Conservation (phyloP, 2,797 vertebrate genomes). For the Lithobates sylvaticus region DNA sequence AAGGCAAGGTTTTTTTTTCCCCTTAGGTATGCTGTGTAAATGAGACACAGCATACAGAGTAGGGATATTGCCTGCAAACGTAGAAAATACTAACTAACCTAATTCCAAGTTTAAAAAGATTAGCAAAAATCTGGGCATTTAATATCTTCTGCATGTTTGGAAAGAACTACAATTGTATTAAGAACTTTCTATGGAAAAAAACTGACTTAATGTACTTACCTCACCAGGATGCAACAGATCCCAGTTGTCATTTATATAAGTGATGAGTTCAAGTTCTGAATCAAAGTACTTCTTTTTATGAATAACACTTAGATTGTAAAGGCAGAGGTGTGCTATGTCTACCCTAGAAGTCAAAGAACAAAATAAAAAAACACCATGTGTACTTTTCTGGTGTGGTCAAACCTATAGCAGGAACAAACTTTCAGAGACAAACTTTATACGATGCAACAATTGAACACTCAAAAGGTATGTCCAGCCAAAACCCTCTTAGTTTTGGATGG, state of each 20-base stretch:
- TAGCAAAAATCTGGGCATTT: too few species aligned
- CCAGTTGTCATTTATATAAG: constrained; percentile 97
- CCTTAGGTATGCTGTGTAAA: too few species aligned
- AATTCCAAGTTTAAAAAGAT: too few species aligned
- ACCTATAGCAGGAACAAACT: not conserved
- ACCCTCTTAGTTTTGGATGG: not conserved
- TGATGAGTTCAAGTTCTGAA: constrained; percentile 94
- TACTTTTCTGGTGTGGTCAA: not conserved
- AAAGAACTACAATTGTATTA: not conserved
- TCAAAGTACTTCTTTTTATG: constrained; percentile 99
- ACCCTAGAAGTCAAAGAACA: constrained; percentile 81
- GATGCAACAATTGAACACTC: not conserved
- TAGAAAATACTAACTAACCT: too few species aligned
- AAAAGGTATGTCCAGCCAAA: not conserved
- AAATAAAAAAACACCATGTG: not conserved
- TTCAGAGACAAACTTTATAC: not conserved
- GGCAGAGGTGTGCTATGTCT: constrained; percentile 94
- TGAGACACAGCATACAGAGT: too few species aligned
- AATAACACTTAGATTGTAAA: constrained; percentile 98
- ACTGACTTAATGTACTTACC: constrained; percentile 72
- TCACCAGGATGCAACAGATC: constrained; percentile 93
- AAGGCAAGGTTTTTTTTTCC: too few species aligned
- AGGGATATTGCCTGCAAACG: too few species aligned
- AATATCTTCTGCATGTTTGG: not conserved
- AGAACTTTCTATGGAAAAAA: not conserved